phyloP scores from a whole-genome alignment of 2,888 invertebrate species.

The Lepidonotus clava region DNA sequence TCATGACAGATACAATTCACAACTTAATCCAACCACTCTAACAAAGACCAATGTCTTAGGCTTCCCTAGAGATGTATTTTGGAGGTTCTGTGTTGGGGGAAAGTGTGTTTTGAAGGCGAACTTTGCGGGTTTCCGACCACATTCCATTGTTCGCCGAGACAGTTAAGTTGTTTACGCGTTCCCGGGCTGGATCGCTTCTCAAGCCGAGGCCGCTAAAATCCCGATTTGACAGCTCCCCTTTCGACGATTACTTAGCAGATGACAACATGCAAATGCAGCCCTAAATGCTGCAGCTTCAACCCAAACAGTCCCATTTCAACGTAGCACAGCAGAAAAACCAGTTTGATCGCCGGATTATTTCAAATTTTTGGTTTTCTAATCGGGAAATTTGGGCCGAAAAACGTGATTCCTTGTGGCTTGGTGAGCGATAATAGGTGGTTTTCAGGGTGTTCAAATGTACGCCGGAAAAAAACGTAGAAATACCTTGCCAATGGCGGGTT shows the following conservation, averaged over 20 bases:
- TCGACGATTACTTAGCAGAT: neutral
- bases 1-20: neutral
- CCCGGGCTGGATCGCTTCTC: neutral
- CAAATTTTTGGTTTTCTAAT: constrained; percentile 11
- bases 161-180: constrained; percentile 41
- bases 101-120: neutral
- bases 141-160: constrained; percentile 21
- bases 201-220: neutral
- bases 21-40: neutral
- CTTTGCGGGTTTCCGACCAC: neutral
- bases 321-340: neutral
- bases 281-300: neutral
- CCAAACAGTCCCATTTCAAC: neutral
- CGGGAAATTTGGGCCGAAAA: neutral
- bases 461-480: neutral
- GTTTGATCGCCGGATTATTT: neutral
- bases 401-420: constrained; percentile 36
- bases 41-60: neutral
- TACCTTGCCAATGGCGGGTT: neutral
- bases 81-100: neutral
- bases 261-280: neutral
- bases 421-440: constrained; percentile 24
- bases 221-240: constrained; percentile 13
- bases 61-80: neutral
- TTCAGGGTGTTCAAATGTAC: constrained; percentile 7